Percentiles rank a stretch among this genome's conserved stretches.
Conservation (phyloP, 2,113 vertebrate species). For the Anhinga rufa region DNA sequence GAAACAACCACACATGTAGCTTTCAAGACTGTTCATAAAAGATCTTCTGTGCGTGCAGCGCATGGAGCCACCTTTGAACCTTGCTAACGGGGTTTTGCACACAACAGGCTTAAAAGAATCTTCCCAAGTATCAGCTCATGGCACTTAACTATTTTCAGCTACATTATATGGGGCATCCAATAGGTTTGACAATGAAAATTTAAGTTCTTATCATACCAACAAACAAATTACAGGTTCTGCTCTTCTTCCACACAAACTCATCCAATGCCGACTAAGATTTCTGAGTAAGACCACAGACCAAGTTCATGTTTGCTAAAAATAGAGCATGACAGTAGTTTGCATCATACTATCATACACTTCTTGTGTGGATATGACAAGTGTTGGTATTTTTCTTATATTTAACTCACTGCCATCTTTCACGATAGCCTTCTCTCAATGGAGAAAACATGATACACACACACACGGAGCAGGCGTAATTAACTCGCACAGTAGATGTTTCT, state of each 20-base stretch:
- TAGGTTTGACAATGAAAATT: not conserved
- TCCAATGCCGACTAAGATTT: not conserved
- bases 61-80: not conserved
- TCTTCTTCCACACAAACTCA: not conserved
- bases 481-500: not conserved
- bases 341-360: not conserved
- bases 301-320: not conserved
- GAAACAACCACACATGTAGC: not conserved
- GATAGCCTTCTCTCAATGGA: not conserved
- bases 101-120: not conserved
- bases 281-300: not conserved
- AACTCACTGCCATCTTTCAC: not conserved
- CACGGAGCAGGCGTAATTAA: fast-evolving
- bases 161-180: not conserved
- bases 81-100: not conserved
- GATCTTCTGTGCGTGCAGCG: not conserved
- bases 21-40: not conserved
- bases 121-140: not conserved
- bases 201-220: not conserved
- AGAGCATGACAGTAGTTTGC: not conserved
- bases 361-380: not conserved
- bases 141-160: not conserved
- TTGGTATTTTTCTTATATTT: not conserved
- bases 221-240: not conserved
- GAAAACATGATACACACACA: not conserved